Conservation (phyloP, 2,888 invertebrate genomes). For the Girardia tigrina region DNA sequence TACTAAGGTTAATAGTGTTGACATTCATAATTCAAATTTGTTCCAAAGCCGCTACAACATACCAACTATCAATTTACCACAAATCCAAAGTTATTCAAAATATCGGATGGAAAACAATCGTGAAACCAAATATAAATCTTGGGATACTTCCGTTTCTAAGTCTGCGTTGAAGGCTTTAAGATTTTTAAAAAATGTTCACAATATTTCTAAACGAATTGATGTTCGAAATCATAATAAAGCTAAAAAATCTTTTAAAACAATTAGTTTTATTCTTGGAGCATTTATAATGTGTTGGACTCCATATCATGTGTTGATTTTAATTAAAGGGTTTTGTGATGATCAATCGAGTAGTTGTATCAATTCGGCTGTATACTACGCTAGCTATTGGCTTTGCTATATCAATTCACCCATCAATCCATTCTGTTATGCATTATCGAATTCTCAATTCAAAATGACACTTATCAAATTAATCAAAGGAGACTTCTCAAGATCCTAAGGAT, state of each 20-base stretch:
- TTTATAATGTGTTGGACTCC: constrained; percentile 97
- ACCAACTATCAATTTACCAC: neutral
- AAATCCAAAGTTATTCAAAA: neutral
- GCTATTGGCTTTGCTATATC: constrained; percentile 70
- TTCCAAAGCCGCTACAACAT: neutral
- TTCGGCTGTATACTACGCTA: constrained; percentile 43
- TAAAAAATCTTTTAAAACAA: constrained; percentile 88
- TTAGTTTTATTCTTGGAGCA: constrained; percentile 92
- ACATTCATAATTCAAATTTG: neutral
- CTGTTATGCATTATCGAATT: constrained; percentile 94
- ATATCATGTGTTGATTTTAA: constrained; percentile 84
- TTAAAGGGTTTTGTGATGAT: constrained; percentile 74
- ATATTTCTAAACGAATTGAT: neutral
- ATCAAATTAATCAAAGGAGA: constrained; percentile 84
- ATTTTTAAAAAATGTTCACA: neutral
- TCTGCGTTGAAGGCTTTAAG: neutral
- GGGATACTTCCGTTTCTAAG: neutral
- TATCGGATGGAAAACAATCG: neutral
- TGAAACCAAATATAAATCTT: neutral
- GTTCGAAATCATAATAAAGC: constrained; percentile 77
- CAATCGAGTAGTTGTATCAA: constrained; percentile 38
- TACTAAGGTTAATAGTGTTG: neutral
- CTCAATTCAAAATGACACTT: constrained; percentile 96
- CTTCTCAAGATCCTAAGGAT: constrained; percentile 51
- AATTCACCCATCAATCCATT: constrained; percentile 97